A percentile compares a stretch with the other conserved stretches of the same genome.
Conservation (phyloP, 92 coral and sea anemone species). For the Bergia sp. region DNA sequence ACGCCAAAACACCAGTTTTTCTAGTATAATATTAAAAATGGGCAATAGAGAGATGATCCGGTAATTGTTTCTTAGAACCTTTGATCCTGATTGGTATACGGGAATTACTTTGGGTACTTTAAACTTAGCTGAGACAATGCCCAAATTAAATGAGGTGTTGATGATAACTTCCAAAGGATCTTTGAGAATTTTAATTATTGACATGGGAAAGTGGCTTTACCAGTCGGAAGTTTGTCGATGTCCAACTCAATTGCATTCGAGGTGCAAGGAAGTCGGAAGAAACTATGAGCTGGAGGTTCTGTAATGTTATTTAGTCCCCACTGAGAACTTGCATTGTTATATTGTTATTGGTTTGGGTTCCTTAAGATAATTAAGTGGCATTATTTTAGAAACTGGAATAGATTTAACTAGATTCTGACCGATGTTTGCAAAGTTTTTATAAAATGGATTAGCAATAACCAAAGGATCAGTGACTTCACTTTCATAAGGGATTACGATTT, state of each 20-base stretch:
- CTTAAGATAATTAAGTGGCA: conserved; percentile 1
- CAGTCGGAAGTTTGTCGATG: conserved; percentile 1
- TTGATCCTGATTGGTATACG: conserved; percentile 45
- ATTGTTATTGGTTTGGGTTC: too few relatives aligned
- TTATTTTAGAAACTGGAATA: background rate
- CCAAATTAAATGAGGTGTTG: conserved; percentile 45
- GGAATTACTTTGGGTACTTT: conserved; percentile 19
- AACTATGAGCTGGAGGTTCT: conserved; percentile 22
- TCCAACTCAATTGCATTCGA: conserved; percentile 36
- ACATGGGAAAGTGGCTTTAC: background rate
- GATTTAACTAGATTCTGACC: background rate
- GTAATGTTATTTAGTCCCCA: too few relatives aligned
- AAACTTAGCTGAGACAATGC: conserved; percentile 32
- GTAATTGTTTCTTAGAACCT: conserved; percentile 17
- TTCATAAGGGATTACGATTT: background rate
- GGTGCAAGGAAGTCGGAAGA: conserved; percentile 46
- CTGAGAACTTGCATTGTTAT: too few relatives aligned
- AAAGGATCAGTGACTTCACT: background rate
- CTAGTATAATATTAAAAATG: background rate
- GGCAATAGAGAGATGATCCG: background rate
- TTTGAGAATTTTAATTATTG: conserved; percentile 30
- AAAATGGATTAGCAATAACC: background rate
- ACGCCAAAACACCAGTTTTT: background rate
- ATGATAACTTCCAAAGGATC: conserved; percentile 37
- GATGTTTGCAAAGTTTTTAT: background rate